Evolutionary conservation across 2,113 vertebrate genomes (phyloP).

Genomic region (Hippoglossus stenolepis): DNA sequence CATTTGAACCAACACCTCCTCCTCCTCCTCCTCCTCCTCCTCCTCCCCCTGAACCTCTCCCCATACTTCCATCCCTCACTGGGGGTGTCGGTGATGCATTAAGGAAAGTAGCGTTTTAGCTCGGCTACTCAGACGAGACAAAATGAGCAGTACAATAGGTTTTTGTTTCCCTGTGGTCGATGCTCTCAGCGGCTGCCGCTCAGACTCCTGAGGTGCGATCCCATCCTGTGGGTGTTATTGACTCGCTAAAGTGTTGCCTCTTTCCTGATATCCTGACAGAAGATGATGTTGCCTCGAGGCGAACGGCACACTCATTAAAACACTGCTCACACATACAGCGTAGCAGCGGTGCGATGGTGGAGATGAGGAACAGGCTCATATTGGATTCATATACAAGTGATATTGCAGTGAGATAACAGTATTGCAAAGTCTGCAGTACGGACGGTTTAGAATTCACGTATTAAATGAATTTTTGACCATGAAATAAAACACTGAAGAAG

Average conservation of each 20-base stretch:
- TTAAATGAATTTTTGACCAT: background rate
- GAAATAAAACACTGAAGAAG: background rate
- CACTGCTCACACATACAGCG: background rate
- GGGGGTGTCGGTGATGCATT: background rate
- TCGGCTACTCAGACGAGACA: too few species aligned
- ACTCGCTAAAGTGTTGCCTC: background rate
- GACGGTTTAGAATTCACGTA: too few species aligned
- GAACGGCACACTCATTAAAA: background rate
- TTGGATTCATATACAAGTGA: conserved; percentile 1
- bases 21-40: too few species aligned
- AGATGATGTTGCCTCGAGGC: background rate
- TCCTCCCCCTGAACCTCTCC: too few species aligned
- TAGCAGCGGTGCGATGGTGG: background rate
- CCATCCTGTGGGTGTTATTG: conserved; percentile 1
- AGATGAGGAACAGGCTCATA: background rate
- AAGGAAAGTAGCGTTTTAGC: too few species aligned
- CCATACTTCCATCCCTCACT: background rate
- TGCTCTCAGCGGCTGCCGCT: background rate
- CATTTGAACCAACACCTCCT: too few species aligned
- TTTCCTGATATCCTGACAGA: background rate
- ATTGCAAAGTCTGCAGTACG: background rate
- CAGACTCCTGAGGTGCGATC: background rate
- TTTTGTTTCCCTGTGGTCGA: background rate
- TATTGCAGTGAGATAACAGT: background rate
- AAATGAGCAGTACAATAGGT: background rate